Percentiles rank a stretch among this genome's conserved stretches.
phyloP scores from a whole-genome alignment of 53 echinoderm and acorn worm genomes.

The Echinarachnius parma region DNA sequence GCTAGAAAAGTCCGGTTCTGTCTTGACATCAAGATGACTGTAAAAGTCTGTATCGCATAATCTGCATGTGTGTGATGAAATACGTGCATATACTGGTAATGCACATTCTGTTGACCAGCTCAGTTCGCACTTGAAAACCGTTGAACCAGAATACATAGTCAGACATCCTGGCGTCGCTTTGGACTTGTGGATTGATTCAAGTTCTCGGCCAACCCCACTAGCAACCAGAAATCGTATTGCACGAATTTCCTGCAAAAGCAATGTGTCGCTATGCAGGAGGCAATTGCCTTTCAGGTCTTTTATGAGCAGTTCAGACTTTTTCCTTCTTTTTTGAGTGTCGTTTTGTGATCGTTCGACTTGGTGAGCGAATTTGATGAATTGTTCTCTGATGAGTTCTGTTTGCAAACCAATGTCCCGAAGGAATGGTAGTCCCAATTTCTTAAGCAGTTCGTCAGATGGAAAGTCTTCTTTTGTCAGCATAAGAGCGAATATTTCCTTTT shows the following conservation, averaged over 20 bases:
- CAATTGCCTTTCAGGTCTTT: background rate
- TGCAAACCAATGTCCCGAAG: slow-evolving; percentile 29
- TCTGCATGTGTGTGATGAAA: background rate
- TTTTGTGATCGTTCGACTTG: background rate
- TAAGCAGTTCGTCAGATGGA: background rate
- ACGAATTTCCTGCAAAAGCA: background rate
- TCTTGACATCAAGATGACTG: too few relatives aligned
- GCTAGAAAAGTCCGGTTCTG: background rate
- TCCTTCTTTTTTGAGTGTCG: background rate
- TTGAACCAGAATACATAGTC: slow-evolving; percentile 12
- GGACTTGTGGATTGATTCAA: background rate
- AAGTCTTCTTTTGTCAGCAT: background rate
- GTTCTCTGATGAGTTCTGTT: background rate
- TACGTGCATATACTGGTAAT: background rate
- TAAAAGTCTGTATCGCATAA: background rate
- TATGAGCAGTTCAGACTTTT: slow-evolving; percentile 6
- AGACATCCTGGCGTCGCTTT: background rate
- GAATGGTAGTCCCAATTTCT: background rate
- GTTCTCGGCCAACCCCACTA: background rate
- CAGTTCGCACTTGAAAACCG: background rate
- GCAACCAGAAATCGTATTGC: slow-evolving; percentile 8
- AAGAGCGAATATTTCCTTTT: background rate
- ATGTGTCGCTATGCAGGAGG: slow-evolving; percentile 4
- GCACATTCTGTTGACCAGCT: slow-evolving; percentile 1
- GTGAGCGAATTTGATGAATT: slow-evolving; percentile 12